These are phyloP conservation scores for Cliona cf. orientalis DNA, from an alignment of 37 sponge, comb jelly and placozoan species.

Conservation along the genomic window DNA sequence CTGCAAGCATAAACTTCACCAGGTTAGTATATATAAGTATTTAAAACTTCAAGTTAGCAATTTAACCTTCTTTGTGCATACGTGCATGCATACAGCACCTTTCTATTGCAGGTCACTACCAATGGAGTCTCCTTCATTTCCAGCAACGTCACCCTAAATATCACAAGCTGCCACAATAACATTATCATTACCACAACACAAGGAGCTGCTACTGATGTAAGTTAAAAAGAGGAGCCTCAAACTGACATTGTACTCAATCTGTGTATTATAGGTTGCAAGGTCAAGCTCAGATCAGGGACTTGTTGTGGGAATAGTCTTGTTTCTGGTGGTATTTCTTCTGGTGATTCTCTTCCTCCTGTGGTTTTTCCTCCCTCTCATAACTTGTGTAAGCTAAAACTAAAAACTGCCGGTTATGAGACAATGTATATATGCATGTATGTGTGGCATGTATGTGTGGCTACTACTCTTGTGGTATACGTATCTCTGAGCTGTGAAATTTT, in stretches of 20 bases:
- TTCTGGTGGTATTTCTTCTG: neutral
- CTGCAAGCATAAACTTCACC: neutral
- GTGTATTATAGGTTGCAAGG: no score
- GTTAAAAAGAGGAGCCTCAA: no score
- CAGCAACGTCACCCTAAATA: slow-evolving; percentile 2
- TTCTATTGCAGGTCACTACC: slow-evolving; percentile 1
- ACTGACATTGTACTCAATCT: no score
- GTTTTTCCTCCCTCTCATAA: slow-evolving; percentile 14
- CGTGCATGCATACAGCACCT: neutral
- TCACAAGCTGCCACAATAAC: neutral
- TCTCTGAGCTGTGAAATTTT: no score
- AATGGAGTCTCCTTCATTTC: slow-evolving; percentile 21
- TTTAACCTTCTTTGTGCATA: neutral
- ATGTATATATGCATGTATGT: neutral
- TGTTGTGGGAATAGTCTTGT: slow-evolving; percentile 19
- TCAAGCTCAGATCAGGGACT: no score
- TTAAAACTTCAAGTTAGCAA: neutral
- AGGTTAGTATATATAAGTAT: neutral
- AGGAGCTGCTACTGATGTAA: no score
- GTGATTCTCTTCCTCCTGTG: slow-evolving; percentile 5
- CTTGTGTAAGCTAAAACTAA: slow-evolving; percentile 19
- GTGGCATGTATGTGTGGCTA: no score
- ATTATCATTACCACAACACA: no score
- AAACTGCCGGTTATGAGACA: neutral
- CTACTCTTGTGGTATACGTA: no score